Conservation (phyloP, 2,888 invertebrate species). For the Leucophenga montana region DNA sequence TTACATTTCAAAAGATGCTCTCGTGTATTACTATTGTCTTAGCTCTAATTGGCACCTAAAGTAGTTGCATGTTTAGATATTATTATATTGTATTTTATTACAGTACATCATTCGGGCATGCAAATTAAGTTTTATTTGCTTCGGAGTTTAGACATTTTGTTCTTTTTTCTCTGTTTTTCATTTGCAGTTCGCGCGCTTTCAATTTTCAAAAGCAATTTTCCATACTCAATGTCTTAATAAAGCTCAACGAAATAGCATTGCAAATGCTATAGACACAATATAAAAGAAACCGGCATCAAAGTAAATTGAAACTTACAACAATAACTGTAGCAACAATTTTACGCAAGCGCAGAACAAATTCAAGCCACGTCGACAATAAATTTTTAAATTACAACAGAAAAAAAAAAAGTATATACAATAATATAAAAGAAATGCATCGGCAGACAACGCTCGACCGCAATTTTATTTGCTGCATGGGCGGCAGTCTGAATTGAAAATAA, state of each 20-base stretch:
- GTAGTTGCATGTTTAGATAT: no score
- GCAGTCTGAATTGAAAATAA: not conserved
- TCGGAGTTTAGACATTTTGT: no score
- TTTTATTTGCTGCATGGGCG: conserved; percentile 29
- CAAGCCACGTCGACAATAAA: conserved; percentile 64
- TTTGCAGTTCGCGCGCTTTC: conserved; percentile 37
- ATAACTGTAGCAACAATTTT: conserved; percentile 51
- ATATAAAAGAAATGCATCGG: conserved; percentile 1
- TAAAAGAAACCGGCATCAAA: conserved; percentile 25
- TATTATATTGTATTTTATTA: no score
- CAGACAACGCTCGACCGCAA: not conserved
- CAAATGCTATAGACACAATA: conserved; percentile 5
- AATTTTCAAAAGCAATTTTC: conserved; percentile 38
- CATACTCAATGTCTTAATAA: conserved; percentile 50
- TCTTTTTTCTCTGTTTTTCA: no score
- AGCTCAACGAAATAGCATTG: conserved; percentile 25
- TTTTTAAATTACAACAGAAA: conserved; percentile 51
- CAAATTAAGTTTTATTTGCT: conserved; percentile 1
- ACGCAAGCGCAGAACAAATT: conserved; percentile 53
- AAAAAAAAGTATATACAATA: conserved; percentile 16
- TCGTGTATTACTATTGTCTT: no score
- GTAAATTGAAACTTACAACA: conserved; percentile 60
- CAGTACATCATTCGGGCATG: no score
- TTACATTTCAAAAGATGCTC: no score
- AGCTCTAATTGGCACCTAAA: no score